Base-by-base conservation (phyloP, 2,113 vertebrate species). In the Tympanuchus pallidicinctus region DNA sequence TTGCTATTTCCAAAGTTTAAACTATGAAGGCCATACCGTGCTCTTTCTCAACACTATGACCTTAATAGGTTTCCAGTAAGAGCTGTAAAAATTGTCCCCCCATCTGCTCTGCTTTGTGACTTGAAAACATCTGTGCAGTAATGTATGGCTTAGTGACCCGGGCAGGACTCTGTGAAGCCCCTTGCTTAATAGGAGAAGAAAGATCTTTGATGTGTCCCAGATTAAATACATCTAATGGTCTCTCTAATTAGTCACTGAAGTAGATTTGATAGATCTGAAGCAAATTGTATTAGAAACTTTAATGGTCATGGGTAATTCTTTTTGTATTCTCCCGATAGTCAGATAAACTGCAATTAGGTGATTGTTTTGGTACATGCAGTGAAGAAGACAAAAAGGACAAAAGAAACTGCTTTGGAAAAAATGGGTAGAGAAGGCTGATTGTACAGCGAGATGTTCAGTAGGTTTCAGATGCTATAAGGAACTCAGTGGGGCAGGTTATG, bases 11-110 rank as follows among this genome's bases (percentile, higher is more conserved):
- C 88, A 91, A 88, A 94, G 73, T 86, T 91, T 91, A 91, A 97
- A 95, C 94, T 90, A 95, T 88, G 94, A 96, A 89, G 93, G 82
- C 94, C 83, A 84, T 96, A 91, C 86, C 93, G 91, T 92, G 88
- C 94, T 94, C 88, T 96, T 95, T 96, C 95, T 88, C 91, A 96
- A 96, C 67, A 91, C 52, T 60, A 86, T 92, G 92, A 92, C 94
- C 94, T 93, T 95, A 97, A 90, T 90, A 94, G 83, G 47, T 90
- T 96, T 96, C 95, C 95, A 94, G 96, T 94, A 95, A 96, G 80
- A 87, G 83, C 94, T 87, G 67, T 88, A 86, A 94, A 91, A 94
- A n/a, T 34, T 91, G 90, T 94, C 86, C 82, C 75, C 0, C 0
- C 32, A 54, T 77, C 28, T 79, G 0, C 67, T 93, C 67, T 69